Conservation (phyloP, 2,797 vertebrate genomes). For the Kryptopterus vitreolus region DNA sequence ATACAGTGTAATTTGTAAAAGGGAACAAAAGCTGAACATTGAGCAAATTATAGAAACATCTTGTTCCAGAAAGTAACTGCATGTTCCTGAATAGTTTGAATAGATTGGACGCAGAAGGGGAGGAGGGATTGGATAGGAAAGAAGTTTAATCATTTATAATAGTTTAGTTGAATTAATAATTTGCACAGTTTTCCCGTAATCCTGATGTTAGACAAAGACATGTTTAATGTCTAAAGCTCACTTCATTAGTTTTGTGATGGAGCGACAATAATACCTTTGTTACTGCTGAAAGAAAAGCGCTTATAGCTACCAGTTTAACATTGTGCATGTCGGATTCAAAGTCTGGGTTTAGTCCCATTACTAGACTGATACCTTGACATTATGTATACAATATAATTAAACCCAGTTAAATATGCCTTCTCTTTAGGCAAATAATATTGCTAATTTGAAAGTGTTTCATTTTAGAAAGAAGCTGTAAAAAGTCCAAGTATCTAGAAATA, state of each 20-base stretch:
- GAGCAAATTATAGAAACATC: neutral
- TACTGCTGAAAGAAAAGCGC: neutral
- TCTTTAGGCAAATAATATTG: too few species aligned
- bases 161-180: neutral
- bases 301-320: neutral
- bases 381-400: too few species aligned
- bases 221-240: neutral
- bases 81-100: neutral
- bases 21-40: constrained; percentile 11
- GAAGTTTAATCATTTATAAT: neutral
- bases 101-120: too few species aligned
- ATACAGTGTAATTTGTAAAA: constrained; percentile 47
- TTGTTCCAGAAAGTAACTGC: constrained; percentile 4
- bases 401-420: too few species aligned
- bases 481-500: too few species aligned
- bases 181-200: neutral
- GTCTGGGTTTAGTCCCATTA: too few species aligned
- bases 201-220: neutral
- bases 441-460: too few species aligned
- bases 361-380: too few species aligned
- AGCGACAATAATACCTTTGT: neutral
- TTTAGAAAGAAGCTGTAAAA: too few species aligned
- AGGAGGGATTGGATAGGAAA: rapidly evolving
- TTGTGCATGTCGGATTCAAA: neutral
- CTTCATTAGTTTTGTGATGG: neutral